A percentile compares a stretch with the other conserved stretches of the same genome.
phyloP scores from a whole-genome alignment of 2,888 invertebrate species.

The Eledone cirrhosa region DNA sequence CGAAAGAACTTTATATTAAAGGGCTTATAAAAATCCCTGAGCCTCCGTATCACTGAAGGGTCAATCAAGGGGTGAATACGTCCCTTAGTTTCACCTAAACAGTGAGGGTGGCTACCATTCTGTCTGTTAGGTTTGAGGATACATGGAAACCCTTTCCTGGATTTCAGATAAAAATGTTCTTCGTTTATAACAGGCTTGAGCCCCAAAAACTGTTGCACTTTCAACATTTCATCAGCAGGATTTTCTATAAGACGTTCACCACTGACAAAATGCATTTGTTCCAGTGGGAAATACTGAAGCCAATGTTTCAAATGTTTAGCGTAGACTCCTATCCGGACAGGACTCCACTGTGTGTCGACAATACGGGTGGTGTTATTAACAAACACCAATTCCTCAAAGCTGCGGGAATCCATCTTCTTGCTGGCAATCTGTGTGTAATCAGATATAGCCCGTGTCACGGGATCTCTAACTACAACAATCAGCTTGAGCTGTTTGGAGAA shows the following conservation, averaged over 20 bases:
- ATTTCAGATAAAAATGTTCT: slow-evolving; percentile 90
- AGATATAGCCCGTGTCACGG: slow-evolving; percentile 88
- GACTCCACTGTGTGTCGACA: slow-evolving; percentile 84
- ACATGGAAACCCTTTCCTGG: slow-evolving; percentile 91
- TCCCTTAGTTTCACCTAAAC: slow-evolving; percentile 69
- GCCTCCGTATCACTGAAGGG: slow-evolving; percentile 50
- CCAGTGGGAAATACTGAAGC: slow-evolving; percentile 83
- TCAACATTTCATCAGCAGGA: slow-evolving; percentile 85
- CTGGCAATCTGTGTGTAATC: slow-evolving; percentile 84
- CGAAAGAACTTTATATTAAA: slow-evolving; percentile 68
- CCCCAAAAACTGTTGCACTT: slow-evolving; percentile 88
- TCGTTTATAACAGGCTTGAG: slow-evolving; percentile 83
- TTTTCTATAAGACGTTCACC: slow-evolving; percentile 86
- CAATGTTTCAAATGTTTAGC: slow-evolving; percentile 83
- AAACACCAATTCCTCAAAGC: slow-evolving; percentile 59
- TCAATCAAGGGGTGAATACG: slow-evolving; percentile 66
- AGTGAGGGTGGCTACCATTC: slow-evolving; percentile 60
- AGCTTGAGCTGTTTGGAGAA: slow-evolving; percentile 86
- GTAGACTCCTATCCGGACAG: slow-evolving; percentile 81
- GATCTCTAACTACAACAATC: slow-evolving; percentile 87
- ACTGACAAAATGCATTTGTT: slow-evolving; percentile 84
- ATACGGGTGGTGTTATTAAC: slow-evolving; percentile 76
- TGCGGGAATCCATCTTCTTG: slow-evolving; percentile 50
- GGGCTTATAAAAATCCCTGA: slow-evolving; percentile 67
- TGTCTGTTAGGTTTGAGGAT: slow-evolving; percentile 67